Evolutionary conservation across 1,140 invertebrate genomes (phyloP).

Genomic region (Hylaeus volcanicus): DNA sequence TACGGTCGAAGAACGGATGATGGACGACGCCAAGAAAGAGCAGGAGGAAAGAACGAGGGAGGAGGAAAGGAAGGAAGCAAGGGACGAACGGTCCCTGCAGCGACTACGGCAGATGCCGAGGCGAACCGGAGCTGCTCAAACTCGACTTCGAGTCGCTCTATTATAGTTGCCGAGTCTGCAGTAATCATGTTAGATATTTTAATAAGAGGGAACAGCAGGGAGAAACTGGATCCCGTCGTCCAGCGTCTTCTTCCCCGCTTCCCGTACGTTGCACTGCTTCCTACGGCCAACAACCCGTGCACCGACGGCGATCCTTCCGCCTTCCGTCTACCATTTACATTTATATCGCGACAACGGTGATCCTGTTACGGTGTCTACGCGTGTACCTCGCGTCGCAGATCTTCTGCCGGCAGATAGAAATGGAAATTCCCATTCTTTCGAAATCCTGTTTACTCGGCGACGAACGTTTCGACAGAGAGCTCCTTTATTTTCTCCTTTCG

Average conservation of each 20-base stretch:
- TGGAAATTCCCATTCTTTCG: constrained; percentile 58
- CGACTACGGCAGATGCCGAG: constrained; percentile 29
- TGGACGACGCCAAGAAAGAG: not conserved
- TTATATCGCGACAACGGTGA: constrained; percentile 69
- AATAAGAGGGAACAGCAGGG: constrained; percentile 74
- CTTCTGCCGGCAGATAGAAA: constrained; percentile 53
- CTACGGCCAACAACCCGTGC: constrained; percentile 36
- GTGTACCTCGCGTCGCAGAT: constrained; percentile 48
- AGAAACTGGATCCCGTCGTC: constrained; percentile 66
- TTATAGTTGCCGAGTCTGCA: constrained; percentile 76
- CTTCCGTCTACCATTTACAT: constrained; percentile 67
- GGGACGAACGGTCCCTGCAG: constrained; percentile 20
- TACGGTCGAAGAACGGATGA: not conserved
- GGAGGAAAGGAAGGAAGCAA: not conserved
- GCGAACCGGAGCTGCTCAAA: constrained; percentile 60
- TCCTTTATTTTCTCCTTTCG: constrained; percentile 4
- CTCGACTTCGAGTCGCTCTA: constrained; percentile 73
- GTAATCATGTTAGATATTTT: constrained; percentile 80
- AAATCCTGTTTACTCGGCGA: constrained; percentile 51
- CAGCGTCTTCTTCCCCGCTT: constrained; percentile 28
- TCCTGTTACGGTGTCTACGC: constrained; percentile 63
- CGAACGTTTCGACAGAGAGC: constrained; percentile 33
- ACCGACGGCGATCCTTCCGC: constrained; percentile 43
- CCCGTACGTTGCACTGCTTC: constrained; percentile 12
- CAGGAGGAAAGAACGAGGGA: not conserved